Base-by-base conservation (phyloP, 2,888 invertebrate genomes). In the Caenorhabditis panamensis region DNA sequence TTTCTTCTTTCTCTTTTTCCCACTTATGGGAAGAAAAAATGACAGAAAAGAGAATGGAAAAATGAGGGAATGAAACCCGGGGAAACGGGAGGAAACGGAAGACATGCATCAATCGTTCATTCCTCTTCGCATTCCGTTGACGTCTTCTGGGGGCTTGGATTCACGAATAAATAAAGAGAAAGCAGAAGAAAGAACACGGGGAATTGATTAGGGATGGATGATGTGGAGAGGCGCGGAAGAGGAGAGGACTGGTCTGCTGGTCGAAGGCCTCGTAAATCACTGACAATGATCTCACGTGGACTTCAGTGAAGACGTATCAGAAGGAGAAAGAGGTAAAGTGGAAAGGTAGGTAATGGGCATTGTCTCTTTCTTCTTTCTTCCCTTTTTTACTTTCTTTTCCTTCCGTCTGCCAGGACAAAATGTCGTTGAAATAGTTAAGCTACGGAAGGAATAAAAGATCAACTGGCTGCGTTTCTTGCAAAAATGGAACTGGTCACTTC, bases 361-460 rank as follows among this genome's bases (percentile, higher is more conserved):
- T 49, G 26, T 58, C 51, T 16, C 31, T 9, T 31, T 9, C 31
- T 31, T 9, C 31, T 31, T 31, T 31, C 5, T 31, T 31, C 9
- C 9, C 31, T 31, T 31, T 31, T 9, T 31, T 31, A 4, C 9
- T 31, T 31, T 31, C 31, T 31, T 49, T 26, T 24, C 58, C 44
- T 49, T 44, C 28, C 20, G 9, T 20, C 24, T 20, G 53, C 59
- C 54, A n/a, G 41, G 13, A 31, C 4, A 41, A 41, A 41, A 13
- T 61, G 61, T 71, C 75, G 75, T 75, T 61, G 75, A 75, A 66
- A 75, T 66, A 75, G 66, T 75, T 28, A 75, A 72, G 56, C 62
- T 24, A 22, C 3, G 18, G 18, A 56, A 31, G 26, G 18, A 41
- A 18, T n/a, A 47, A 20, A 20, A 47, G 47, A 20, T 41, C 41